Conservation (phyloP, 1,140 invertebrate genomes). For the Cylas formicarius region DNA sequence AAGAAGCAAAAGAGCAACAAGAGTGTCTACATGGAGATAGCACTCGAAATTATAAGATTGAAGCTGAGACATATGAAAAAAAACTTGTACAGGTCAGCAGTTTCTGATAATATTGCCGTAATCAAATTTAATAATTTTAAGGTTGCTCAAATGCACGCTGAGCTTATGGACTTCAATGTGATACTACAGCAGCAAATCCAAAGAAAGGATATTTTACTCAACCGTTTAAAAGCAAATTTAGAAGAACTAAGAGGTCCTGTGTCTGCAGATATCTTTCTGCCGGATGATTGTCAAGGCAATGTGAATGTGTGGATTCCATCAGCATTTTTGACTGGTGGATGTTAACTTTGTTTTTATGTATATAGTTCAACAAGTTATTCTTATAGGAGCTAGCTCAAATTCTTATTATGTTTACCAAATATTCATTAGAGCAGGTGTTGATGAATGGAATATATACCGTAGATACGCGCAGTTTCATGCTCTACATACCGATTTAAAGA, state of each 20-base stretch:
- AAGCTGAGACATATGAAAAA: conserved; percentile 77
- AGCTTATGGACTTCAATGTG: conserved; percentile 89
- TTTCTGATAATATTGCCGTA: background rate
- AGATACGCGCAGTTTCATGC: conserved; percentile 85
- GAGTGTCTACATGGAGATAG: conserved; percentile 39
- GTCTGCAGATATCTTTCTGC: conserved; percentile 44
- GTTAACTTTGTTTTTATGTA: background rate
- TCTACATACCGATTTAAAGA: conserved; percentile 73
- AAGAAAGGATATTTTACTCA: conserved; percentile 58
- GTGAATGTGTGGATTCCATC: conserved; percentile 89
- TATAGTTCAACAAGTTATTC: conserved; percentile 9
- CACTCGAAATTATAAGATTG: conserved; percentile 53
- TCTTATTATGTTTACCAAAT: conserved; percentile 85
- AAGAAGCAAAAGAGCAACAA: conserved; percentile 36
- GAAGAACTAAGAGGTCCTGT: conserved; percentile 62
- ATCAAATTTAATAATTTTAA: conserved; percentile 30
- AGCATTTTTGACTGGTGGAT: conserved; percentile 72
- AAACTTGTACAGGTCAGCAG: conserved; percentile 76
- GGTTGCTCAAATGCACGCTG: conserved; percentile 94
- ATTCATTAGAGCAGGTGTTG: conserved; percentile 75
- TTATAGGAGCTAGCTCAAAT: conserved; percentile 46
- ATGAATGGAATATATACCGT: conserved; percentile 91
- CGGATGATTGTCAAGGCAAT: conserved; percentile 34
- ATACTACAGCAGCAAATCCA: conserved; percentile 46
- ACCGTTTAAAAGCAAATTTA: conserved; percentile 58